Evolutionary conservation across 2,797 vertebrate species (phyloP).

Genomic region (Gambelia wislizenii): DNA sequence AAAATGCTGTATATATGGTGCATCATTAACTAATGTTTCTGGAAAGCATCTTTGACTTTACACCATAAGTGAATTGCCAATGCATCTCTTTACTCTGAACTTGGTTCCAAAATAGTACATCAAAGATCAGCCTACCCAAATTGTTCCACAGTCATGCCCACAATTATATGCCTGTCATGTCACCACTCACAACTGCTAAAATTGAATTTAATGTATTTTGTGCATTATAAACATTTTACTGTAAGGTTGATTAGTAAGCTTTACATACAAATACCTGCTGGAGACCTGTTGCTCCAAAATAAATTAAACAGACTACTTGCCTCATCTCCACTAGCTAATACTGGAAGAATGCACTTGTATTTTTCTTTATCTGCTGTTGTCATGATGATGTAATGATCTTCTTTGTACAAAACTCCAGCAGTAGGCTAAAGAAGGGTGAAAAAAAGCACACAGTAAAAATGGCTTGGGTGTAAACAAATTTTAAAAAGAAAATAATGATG

Average conservation of each 20-base stretch:
- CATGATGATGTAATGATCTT: constrained; percentile 97
- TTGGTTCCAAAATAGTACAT: neutral
- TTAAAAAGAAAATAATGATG: neutral
- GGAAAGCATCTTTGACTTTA: neutral
- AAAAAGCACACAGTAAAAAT: constrained; percentile 6
- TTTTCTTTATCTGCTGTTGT: constrained; percentile 95
- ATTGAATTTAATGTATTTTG: neutral
- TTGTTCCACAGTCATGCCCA: neutral
- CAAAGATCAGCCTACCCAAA: neutral
- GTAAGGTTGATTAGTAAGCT: too few species aligned
- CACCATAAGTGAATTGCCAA: neutral
- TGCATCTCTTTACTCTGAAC: neutral
- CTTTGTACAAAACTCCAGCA: constrained; percentile 90
- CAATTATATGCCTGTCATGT: neutral
- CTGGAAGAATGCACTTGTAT: constrained; percentile 95
- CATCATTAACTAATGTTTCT: neutral
- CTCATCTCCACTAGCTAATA: constrained; percentile 86
- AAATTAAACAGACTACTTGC: constrained; percentile 71
- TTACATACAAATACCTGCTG: neutral
- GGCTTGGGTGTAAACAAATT: neutral
- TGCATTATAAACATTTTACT: neutral
- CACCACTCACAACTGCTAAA: neutral
- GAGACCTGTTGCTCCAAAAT: neutral
- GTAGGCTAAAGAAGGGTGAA: constrained; percentile 82
- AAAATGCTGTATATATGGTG: neutral